phyloP scores from a whole-genome alignment of 1,140 invertebrate species.

The Spodoptera litura region DNA sequence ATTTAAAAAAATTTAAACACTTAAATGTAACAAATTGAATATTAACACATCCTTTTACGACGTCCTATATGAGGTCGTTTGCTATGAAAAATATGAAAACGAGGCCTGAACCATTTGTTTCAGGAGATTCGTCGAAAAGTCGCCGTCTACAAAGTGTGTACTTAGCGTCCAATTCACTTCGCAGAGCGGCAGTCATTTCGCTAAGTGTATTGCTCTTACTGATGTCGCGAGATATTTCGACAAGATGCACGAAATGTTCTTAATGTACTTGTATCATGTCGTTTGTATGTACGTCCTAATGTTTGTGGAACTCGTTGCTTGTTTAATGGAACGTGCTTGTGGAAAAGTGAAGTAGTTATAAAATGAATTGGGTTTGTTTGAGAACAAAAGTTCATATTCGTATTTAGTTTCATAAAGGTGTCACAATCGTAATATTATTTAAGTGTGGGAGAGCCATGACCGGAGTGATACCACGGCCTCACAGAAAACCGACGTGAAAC shows the following conservation, averaged over 20 bases:
- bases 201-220: slow-evolving; percentile 31
- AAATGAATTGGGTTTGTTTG: too few species aligned
- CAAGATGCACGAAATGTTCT: not conserved
- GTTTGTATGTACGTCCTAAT: not conserved
- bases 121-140: not conserved
- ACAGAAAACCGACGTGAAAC: too few species aligned
- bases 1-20: too few species aligned
- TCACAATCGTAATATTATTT: too few species aligned
- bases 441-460: too few species aligned
- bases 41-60: too few species aligned
- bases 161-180: slow-evolving; percentile 13
- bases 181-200: not conserved
- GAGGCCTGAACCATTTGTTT: not conserved
- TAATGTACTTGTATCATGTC: not conserved
- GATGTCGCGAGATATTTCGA: slow-evolving; percentile 5
- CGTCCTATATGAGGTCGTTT: not conserved
- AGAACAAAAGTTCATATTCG: too few species aligned
- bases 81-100: not conserved
- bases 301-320: not conserved
- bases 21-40: too few species aligned
- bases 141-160: not conserved
- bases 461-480: too few species aligned
- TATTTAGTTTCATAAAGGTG: too few species aligned
- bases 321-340: not conserved
- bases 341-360: too few species aligned